These are phyloP conservation scores for Gymnothorax reevesii DNA, from an alignment of 2,797 vertebrate species.

Conservation along the genomic window DNA sequence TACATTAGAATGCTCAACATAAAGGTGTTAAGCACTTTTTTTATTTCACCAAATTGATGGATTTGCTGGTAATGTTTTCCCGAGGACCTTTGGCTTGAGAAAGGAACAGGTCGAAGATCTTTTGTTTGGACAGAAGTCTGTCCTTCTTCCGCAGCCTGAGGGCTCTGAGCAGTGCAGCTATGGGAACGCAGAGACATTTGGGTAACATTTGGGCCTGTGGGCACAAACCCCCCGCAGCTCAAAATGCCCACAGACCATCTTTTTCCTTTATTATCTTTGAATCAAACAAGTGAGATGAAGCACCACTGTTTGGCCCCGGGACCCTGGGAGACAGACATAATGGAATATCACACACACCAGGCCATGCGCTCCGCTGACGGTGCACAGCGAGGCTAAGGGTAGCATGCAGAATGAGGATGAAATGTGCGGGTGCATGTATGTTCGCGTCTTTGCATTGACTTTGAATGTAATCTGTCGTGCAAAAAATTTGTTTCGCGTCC, in stretches of 20 bases:
- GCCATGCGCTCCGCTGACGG: conserved; percentile 39
- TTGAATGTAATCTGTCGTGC: no score
- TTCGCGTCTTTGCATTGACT: no score
- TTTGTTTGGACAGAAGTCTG: conserved; percentile 51
- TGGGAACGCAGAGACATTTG: conserved; percentile 31
- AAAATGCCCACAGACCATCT: not conserved
- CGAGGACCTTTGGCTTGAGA: conserved; percentile 49
- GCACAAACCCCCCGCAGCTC: not conserved
- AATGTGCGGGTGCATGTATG: no score
- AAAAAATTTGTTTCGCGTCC: no score
- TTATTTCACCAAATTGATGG: not conserved
- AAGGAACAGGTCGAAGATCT: conserved; percentile 46
- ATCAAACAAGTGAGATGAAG: not conserved
- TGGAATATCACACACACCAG: not conserved
- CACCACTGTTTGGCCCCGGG: not conserved
- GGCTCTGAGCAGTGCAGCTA: conserved; percentile 29
- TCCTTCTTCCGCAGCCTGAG: conserved; percentile 44
- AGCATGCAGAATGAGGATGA: not conserved
- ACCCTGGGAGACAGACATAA: not conserved
- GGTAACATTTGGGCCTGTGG: not conserved
- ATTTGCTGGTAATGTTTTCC: conserved; percentile 44
- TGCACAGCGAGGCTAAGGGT: conserved; percentile 3
- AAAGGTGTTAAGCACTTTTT: conserved; percentile 12
- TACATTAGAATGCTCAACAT: not conserved
- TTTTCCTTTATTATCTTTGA: conserved; percentile 3